Percentiles rank a stretch among this genome's conserved stretches.
These are phyloP conservation scores for Pterobdella sp. DNA, from an alignment of 2,888 invertebrate species.

Conservation along the genomic window DNA sequence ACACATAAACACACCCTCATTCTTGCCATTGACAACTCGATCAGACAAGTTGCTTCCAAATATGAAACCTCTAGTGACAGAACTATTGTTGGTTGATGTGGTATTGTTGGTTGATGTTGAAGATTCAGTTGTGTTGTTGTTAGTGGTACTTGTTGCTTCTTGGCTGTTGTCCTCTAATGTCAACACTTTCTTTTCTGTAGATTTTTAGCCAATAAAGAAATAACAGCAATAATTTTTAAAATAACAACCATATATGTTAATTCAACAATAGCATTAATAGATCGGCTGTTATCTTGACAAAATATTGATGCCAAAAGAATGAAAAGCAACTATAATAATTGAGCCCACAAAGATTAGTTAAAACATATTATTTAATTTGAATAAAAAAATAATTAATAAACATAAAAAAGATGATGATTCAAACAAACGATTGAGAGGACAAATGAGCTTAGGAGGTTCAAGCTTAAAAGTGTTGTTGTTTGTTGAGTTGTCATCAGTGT, in stretches of 20 bases:
- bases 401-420: neutral
- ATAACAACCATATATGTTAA: too few relatives aligned
- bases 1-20: too few relatives aligned
- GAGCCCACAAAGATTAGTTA: too few relatives aligned
- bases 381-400: neutral
- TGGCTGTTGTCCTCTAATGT: neutral
- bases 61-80: constrained; percentile 60
- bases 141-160: neutral
- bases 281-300: too few relatives aligned
- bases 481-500: neutral
- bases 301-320: too few relatives aligned
- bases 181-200: neutral
- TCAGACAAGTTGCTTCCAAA: constrained; percentile 86
- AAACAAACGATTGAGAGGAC: constrained; percentile 29
- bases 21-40: constrained; percentile 56
- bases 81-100: neutral
- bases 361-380: too few relatives aligned
- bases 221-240: neutral
- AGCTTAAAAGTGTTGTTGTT: constrained; percentile 35
- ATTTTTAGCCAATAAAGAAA: constrained; percentile 13
- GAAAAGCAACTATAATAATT: too few relatives aligned
- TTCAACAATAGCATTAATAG: too few relatives aligned
- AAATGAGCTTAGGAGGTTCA: constrained; percentile 37
- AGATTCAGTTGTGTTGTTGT: neutral
- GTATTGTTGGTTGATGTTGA: neutral